phyloP scores from a whole-genome alignment of 2,888 invertebrate genomes.

The Apamea anceps region DNA sequence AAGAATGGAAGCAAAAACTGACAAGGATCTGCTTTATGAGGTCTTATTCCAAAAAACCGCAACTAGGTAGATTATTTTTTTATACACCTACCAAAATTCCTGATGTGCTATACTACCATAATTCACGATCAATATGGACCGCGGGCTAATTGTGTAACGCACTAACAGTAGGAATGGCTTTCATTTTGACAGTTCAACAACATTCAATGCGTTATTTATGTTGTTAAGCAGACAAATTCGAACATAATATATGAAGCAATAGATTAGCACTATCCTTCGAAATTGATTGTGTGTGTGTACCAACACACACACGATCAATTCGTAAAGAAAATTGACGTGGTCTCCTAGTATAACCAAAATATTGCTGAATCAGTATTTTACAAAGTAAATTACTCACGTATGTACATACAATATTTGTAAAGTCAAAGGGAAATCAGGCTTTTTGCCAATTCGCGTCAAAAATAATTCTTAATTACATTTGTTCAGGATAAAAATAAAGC shows the following conservation, averaged over 20 bases:
- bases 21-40: constrained; percentile 47
- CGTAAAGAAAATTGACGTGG: neutral
- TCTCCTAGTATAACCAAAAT: neutral
- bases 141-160: too few species aligned
- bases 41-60: constrained; percentile 16
- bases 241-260: neutral
- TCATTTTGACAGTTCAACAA: neutral
- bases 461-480: constrained; percentile 23
- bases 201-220: neutral
- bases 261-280: neutral
- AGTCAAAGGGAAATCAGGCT: neutral
- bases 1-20: neutral
- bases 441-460: neutral
- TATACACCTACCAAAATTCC: neutral
- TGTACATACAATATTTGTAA: neutral
- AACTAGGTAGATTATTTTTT: neutral
- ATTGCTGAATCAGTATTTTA: neutral
- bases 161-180: neutral
- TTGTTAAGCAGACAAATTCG: neutral
- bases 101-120: neutral
- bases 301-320: too few species aligned
- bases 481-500: constrained; percentile 33
- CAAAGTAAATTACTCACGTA: neutral
- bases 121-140: neutral
- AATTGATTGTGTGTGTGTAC: neutral